Conservation (phyloP, 1,140 invertebrate species). For the Drosophila orena region DNA sequence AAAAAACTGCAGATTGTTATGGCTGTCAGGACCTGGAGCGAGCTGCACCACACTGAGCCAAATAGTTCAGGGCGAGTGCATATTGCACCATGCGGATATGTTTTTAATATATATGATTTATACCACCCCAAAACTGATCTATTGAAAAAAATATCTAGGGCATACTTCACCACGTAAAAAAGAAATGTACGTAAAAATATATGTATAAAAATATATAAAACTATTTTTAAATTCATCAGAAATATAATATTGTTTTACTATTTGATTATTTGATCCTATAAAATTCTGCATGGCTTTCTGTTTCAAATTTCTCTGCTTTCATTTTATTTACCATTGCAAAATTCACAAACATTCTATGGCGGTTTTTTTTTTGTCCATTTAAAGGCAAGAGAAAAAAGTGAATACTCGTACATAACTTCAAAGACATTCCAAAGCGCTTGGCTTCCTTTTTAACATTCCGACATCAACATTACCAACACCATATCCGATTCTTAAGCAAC, state of each 20-base stretch:
- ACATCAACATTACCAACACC: background rate
- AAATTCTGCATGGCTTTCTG: background rate
- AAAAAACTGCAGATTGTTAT: conserved; percentile 60
- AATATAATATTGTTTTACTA: background rate
- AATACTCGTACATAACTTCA: background rate
- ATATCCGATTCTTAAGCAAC: conserved; percentile 9
- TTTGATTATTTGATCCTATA: background rate
- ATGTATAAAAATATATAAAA: too few species aligned
- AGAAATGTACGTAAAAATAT: background rate
- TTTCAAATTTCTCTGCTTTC: background rate
- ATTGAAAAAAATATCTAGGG: too few species aligned
- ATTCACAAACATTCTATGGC: background rate
- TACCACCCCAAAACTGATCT: too few species aligned
- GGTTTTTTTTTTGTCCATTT: background rate
- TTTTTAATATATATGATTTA: too few species aligned
- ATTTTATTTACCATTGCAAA: background rate
- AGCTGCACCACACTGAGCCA: conserved; percentile 18
- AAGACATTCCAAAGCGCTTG: background rate
- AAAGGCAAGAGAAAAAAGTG: background rate
- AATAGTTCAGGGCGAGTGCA: background rate
- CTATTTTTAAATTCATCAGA: background rate
- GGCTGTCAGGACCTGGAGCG: conserved; percentile 35
- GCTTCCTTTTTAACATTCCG: background rate
- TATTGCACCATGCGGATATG: too few species aligned
- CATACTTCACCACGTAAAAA: background rate